These are phyloP conservation scores for Xyliphius kryptos DNA, from an alignment of 2,113 vertebrate species.

Conservation along the genomic window DNA sequence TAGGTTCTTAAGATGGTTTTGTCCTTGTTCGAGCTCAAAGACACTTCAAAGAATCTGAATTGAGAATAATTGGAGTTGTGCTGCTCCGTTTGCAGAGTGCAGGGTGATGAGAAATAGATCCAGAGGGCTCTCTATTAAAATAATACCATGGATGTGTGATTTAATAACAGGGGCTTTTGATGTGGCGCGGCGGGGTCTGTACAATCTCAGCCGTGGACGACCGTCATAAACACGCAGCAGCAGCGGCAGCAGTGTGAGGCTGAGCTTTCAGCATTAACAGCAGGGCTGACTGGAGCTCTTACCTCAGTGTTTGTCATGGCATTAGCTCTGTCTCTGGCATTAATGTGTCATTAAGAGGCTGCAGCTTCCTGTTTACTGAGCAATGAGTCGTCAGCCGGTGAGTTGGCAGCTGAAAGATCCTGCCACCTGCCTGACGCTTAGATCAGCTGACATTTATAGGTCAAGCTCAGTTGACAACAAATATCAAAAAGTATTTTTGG, in stretches of 20 bases:
- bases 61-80: background rate
- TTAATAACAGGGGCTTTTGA: conserved; percentile 21
- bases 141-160: conserved; percentile 8
- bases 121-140: conserved; percentile 1
- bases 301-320: conserved; percentile 36
- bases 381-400: conserved; percentile 9
- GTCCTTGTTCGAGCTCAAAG: too few species aligned
- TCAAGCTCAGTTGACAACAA: too few species aligned
- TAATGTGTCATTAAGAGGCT: conserved; percentile 36
- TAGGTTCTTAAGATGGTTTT: too few species aligned
- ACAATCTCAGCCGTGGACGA: conserved; percentile 8
- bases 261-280: too few species aligned
- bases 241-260: conserved; percentile 4
- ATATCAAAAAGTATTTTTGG: too few species aligned
- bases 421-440: background rate
- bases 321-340: conserved; percentile 27
- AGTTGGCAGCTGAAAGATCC: background rate
- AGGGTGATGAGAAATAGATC: background rate
- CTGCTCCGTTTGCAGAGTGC: too few species aligned
- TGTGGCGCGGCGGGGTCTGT: conserved; percentile 8
- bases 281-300: conserved; percentile 20
- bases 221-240: conserved; percentile 19
- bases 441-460: too few species aligned
- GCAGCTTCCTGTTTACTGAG: conserved; percentile 39
- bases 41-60: too few species aligned